A percentile compares a stretch with the other conserved stretches of the same genome.
Evolutionary conservation across 2,888 invertebrate genomes (phyloP).

Genomic region (Sarcophaga variegata): DNA sequence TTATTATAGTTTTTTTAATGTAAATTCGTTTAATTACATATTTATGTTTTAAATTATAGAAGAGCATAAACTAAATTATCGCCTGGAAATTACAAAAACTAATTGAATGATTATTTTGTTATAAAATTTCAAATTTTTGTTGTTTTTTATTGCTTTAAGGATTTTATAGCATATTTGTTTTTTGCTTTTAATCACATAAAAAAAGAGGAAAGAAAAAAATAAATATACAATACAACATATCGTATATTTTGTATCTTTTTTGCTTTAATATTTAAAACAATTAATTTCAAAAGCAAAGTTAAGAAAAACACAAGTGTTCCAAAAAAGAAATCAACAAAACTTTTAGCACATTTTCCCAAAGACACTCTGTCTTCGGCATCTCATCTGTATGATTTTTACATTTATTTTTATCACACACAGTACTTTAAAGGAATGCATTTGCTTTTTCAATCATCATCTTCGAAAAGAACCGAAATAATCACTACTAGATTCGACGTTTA

Average conservation of each 20-base stretch:
- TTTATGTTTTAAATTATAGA: background rate
- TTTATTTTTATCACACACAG: background rate
- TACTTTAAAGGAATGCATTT: conserved; percentile 14
- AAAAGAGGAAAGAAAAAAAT: too few species aligned
- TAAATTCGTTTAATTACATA: background rate
- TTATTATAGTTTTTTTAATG: background rate
- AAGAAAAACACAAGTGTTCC: too few species aligned
- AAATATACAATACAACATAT: too few species aligned
- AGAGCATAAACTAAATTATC: background rate
- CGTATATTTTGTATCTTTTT: too few species aligned
- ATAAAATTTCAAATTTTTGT: background rate
- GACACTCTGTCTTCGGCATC: background rate
- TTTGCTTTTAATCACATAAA: too few species aligned
- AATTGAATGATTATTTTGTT: background rate
- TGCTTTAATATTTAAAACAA: too few species aligned
- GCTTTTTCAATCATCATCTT: too few species aligned
- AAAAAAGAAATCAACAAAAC: background rate
- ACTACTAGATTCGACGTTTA: too few species aligned
- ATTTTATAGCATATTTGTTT: too few species aligned
- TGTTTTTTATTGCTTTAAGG: background rate
- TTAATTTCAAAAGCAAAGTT: background rate
- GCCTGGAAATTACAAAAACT: background rate
- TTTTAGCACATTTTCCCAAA: background rate
- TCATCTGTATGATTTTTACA: conserved; percentile 24
- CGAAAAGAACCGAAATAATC: too few species aligned